A percentile compares a stretch with the other conserved stretches of the same genome.
Evolutionary conservation across 2,113 vertebrate species (phyloP).

Genomic region (Halichoerus grypus): DNA sequence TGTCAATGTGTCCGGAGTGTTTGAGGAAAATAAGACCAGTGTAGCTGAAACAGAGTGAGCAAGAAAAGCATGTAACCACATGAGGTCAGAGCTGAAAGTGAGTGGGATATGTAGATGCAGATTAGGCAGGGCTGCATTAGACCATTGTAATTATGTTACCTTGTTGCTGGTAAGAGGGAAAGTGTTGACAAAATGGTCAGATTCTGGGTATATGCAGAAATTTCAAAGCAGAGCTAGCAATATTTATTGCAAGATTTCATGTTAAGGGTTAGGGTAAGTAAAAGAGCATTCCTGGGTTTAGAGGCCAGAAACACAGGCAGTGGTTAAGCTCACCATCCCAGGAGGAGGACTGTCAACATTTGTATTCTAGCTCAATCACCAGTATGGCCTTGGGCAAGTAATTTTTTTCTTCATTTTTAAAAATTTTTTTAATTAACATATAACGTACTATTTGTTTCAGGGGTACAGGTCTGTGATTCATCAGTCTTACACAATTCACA

Average conservation of each 20-base stretch:
- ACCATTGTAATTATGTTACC: rapidly evolving
- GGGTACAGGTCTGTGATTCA: too few relatives aligned
- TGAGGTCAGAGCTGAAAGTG: not conserved
- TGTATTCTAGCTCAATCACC: not conserved
- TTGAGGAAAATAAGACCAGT: not conserved
- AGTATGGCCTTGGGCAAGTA: not conserved
- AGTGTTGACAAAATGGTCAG: not conserved
- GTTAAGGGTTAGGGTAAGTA: not conserved
- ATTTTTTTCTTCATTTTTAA: not conserved
- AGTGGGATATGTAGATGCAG: rapidly evolving
- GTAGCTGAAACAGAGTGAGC: not conserved
- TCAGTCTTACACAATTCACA: too few relatives aligned
- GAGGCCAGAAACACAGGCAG: not conserved
- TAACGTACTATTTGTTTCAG: too few relatives aligned
- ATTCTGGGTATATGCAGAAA: not conserved
- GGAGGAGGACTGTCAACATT: not conserved
- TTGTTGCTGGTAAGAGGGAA: not conserved
- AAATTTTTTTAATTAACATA: too few relatives aligned
- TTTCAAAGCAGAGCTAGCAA: not conserved
- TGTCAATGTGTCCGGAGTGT: not conserved
- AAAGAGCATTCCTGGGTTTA: not conserved
- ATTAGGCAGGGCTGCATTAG: not conserved
- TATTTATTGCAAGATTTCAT: not conserved
- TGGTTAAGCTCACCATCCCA: not conserved
- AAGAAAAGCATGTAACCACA: not conserved